Base-by-base conservation (phyloP, 2,888 invertebrate species). In the Macaria notata region DNA sequence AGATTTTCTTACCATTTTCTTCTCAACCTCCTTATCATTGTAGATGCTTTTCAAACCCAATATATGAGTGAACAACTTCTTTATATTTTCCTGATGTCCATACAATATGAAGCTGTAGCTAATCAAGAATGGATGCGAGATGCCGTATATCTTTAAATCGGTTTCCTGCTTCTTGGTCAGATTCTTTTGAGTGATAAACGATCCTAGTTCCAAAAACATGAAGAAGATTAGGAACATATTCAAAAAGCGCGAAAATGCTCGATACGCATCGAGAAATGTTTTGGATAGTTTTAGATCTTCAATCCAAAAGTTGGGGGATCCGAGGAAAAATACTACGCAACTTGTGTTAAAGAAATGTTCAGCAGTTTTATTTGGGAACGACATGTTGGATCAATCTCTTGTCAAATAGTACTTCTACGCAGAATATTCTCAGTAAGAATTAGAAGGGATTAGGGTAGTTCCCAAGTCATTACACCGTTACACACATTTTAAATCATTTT, bases 241-340 rank as follows among this genome's bases (percentile, higher is more conserved):
- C 5, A 38, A 33, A 50, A 9, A 51, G 33, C 41, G 59, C 31
- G 56, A 59, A 9, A 54, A 29, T 2, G 9, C 5, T 8, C 45
- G 36, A 46, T 58, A 62, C 29, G 9, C 1, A 31, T 58, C 54
- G 9, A 43, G 19, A 36, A 66, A 56, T 36, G 8, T 31, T 43
- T 56, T 52, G 4, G 62, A 46, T 3, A 61, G 30, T 7, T 30
- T 39, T 0, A 64, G 49, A 36, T 64, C 54, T 46, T 52, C 54
- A 29, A 62, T 50, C 62, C 64, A 64, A 49, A 66, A 64, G 46
- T 62, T 59, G 7, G 63, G 62, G 5, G 64, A 54, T 1, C 66
- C 66, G n/a, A 57, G 49, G 9, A 60, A 36, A 56, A 62, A 64
- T 7, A 51, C 49, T 7, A 62, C 31, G 31, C 49, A 54, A 30